Conservation (phyloP, 30 jellyfish, hydroid and myxozoan species). For the Cassiopea xamachana region DNA sequence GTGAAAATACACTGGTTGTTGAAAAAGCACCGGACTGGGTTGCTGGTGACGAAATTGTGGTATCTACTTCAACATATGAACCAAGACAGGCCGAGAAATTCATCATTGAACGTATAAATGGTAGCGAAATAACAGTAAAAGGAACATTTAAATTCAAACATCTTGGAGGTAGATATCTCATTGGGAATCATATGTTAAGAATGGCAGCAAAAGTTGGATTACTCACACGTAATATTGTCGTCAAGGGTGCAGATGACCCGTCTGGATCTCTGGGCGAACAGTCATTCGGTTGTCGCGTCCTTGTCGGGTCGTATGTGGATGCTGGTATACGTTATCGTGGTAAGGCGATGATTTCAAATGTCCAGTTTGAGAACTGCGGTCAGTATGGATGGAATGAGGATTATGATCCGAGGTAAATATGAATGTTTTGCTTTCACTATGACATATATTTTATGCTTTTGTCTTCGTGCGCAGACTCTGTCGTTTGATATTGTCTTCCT, state of each 20-base stretch:
- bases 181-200: conserved; percentile 41
- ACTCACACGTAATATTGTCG: conserved; percentile 80
- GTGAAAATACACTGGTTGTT: conserved; percentile 46
- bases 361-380: conserved; percentile 88
- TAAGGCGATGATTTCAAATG: conserved; percentile 81
- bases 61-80: conserved; percentile 83
- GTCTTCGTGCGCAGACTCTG: too few relatives aligned
- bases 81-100: conserved; percentile 87
- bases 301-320: conserved; percentile 80
- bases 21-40: conserved; percentile 86
- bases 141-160: conserved; percentile 71
- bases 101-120: conserved; percentile 57
- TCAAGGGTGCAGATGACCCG: conserved; percentile 92
- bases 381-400: conserved; percentile 95
- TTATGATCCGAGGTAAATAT: conserved; percentile 93
- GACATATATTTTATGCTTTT: too few relatives aligned
- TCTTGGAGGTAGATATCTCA: conserved; percentile 69
- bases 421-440: too few relatives aligned
- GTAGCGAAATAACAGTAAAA: conserved; percentile 44
- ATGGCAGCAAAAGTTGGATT: conserved; percentile 96
- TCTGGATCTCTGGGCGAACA: conserved; percentile 77
- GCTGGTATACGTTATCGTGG: conserved; percentile 77
- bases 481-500: too few relatives aligned
- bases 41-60: conserved; percentile 81
- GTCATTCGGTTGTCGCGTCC: conserved; percentile 95